Percentiles rank a stretch among this genome's conserved stretches.
phyloP scores from a whole-genome alignment of 2,797 vertebrate species.

The Loris lydekkerianus region DNA sequence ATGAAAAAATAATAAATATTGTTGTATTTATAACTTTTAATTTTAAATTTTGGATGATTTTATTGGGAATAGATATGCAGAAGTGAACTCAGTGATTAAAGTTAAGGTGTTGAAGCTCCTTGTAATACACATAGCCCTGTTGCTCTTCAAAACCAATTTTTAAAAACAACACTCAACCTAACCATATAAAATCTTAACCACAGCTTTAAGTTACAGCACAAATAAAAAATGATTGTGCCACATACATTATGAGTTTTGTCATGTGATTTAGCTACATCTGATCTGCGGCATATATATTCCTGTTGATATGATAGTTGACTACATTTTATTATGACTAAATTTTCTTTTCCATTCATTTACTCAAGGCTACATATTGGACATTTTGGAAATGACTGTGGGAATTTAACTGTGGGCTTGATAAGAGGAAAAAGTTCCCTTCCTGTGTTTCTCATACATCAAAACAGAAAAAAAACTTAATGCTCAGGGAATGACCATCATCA shows the following conservation, averaged over 20 bases:
- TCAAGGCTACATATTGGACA: neutral
- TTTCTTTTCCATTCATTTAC: constrained; percentile 42
- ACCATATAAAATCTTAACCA: neutral
- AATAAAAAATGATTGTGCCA: neutral
- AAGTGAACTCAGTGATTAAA: neutral
- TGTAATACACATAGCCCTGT: neutral
- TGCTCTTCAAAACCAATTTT: constrained; percentile 39
- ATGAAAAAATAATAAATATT: constrained; percentile 27
- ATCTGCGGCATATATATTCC: neutral
- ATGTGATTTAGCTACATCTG: neutral
- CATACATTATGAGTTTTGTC: neutral
- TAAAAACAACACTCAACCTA: neutral
- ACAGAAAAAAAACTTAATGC: constrained; percentile 25
- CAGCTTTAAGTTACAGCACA: neutral
- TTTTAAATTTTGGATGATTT: constrained; percentile 35
- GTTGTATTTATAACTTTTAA: neutral
- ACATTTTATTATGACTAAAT: neutral
- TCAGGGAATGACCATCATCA: neutral
- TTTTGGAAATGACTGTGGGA: neutral
- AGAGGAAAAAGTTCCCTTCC: neutral
- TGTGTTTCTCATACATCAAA: constrained; percentile 12
- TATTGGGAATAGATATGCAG: neutral
- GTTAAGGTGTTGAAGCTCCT: constrained; percentile 3
- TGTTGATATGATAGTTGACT: neutral
- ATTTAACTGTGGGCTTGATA: neutral